These are phyloP conservation scores for Psilopogon haemacephalus DNA, from an alignment of 2,113 vertebrate species.

Conservation along the genomic window DNA sequence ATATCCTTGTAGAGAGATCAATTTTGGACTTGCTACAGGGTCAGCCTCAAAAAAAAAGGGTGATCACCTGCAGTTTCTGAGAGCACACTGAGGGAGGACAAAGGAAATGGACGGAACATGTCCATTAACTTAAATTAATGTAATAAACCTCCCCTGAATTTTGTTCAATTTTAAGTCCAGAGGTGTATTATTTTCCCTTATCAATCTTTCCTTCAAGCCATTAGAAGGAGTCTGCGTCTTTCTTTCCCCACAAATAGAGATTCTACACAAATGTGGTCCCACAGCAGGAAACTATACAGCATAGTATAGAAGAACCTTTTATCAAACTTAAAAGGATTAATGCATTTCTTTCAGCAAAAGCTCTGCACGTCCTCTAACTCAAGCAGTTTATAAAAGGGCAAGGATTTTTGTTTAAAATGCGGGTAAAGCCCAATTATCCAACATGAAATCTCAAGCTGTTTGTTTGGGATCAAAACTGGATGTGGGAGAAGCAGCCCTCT, in stretches of 20 bases:
- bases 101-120: not conserved
- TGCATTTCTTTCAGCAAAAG: slow-evolving; percentile 61
- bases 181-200: slow-evolving; percentile 12
- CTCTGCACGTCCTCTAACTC: slow-evolving; percentile 42
- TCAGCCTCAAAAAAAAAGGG: not conserved
- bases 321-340: slow-evolving; percentile 59
- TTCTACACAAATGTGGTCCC: slow-evolving; percentile 51
- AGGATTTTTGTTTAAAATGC: slow-evolving; percentile 57
- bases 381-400: slow-evolving; percentile 55
- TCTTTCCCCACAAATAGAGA: slow-evolving; percentile 36
- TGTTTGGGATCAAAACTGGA: slow-evolving; percentile 23
- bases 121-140: slow-evolving; percentile 14
- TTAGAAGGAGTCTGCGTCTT: not conserved
- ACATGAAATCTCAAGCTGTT: slow-evolving; percentile 27
- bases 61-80: not conserved
- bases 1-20: not conserved
- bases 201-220: not conserved
- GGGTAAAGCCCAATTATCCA: slow-evolving; percentile 53
- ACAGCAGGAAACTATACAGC: slow-evolving; percentile 26
- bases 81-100: not conserved
- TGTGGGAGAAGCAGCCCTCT: not conserved
- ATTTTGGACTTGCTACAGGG: not conserved
- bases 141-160: not conserved
- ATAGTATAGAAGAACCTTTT: slow-evolving; percentile 43
- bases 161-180: not conserved